phyloP scores from a whole-genome alignment of 2,888 invertebrate species.

The Drosophila kanekoi region DNA sequence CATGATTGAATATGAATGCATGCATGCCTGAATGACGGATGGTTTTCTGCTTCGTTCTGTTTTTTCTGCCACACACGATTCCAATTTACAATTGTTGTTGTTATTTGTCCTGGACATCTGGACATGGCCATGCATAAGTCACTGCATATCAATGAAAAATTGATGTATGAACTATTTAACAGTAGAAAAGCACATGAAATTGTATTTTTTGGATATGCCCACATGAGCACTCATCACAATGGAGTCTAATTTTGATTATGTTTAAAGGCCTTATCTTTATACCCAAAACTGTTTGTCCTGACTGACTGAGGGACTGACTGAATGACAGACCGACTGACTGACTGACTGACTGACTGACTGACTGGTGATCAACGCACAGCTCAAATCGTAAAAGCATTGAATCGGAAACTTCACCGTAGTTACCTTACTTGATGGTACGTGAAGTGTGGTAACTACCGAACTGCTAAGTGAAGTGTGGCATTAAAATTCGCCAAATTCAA shows the following conservation, averaged over 20 bases:
- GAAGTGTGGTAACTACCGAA: no score
- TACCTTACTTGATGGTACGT: no score
- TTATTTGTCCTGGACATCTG: slow-evolving; percentile 65
- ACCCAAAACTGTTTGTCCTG: no score
- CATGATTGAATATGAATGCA: slow-evolving; percentile 75
- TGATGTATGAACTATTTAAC: slow-evolving; percentile 17
- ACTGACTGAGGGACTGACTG: no score
- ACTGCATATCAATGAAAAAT: slow-evolving; percentile 49
- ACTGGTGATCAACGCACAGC: no score
- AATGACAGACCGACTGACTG: no score
- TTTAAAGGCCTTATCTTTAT: background rate
- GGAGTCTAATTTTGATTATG: background rate
- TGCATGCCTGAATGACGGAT: slow-evolving; percentile 64
- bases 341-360: no score
- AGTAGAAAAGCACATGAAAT: background rate
- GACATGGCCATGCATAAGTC: slow-evolving; percentile 71
- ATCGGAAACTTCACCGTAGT: no score
- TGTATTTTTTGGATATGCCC: background rate
- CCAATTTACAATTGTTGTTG: slow-evolving; percentile 39
- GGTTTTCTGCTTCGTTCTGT: slow-evolving; percentile 46
- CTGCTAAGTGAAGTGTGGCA: no score
- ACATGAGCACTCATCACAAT: background rate
- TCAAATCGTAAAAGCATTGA: no score
- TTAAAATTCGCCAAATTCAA: no score
- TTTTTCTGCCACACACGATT: slow-evolving; percentile 68